A percentile compares a stretch with the other conserved stretches of the same genome.
Conservation (phyloP, 2,113 vertebrate species). For the Hippocampus comes region DNA sequence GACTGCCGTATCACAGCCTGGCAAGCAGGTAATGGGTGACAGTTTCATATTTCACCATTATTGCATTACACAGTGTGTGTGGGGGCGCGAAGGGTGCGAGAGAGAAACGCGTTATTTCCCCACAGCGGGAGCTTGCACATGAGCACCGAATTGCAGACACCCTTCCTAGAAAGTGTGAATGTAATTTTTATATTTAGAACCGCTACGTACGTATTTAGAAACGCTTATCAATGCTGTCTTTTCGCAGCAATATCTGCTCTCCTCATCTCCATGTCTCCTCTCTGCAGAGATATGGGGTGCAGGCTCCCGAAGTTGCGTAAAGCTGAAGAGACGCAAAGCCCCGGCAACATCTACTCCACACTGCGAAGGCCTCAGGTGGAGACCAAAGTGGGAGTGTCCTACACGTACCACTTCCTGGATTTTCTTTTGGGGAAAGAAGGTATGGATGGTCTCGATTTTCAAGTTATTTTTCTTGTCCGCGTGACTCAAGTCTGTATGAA, state of each 20-base stretch:
- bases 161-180: conserved; percentile 37
- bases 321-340: conserved; percentile 82
- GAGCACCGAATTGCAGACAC: conserved; percentile 11
- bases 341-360: conserved; percentile 96
- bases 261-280: not conserved
- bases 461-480: not conserved
- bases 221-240: conserved; percentile 36
- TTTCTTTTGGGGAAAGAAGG: conserved; percentile 86
- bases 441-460: conserved; percentile 56
- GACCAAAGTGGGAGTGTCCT: conserved; percentile 86
- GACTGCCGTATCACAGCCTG: conserved; percentile 53
- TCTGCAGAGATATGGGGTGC: conserved; percentile 83
- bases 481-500: not conserved
- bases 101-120: conserved; percentile 30
- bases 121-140: conserved; percentile 15
- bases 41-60: conserved; percentile 46
- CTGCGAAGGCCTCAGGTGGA: conserved; percentile 92
- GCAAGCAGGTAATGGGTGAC: conserved; percentile 60
- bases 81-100: not conserved
- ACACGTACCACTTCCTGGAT: conserved; percentile 92
- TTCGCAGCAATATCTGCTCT: not conserved
- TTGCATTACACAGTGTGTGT: conserved; percentile 4
- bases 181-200: conserved; percentile 55
- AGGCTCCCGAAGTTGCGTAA: conserved; percentile 87
- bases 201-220: conserved; percentile 49